Percentiles rank a stretch among this genome's conserved stretches.
Evolutionary conservation across 2,113 vertebrate species (phyloP).

Genomic region (Motacilla alba): DNA sequence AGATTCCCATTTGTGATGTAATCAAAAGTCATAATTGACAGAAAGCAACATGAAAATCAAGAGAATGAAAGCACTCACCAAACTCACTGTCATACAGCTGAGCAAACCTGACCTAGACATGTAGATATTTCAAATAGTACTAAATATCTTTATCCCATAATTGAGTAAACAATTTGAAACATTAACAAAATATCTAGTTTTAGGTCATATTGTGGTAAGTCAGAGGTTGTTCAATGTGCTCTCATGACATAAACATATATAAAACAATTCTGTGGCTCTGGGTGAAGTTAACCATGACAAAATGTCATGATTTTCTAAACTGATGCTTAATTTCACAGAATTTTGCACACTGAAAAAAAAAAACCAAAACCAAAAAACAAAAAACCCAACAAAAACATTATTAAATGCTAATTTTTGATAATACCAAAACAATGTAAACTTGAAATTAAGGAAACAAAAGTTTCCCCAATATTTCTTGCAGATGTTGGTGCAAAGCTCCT

Average conservation of each 20-base stretch:
- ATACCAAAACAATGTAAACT: not conserved
- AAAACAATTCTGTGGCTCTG: not conserved
- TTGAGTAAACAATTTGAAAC: not conserved
- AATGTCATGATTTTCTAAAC: accelerated
- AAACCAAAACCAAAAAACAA: not conserved
- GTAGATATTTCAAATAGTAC: not conserved
- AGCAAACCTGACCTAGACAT: not conserved
- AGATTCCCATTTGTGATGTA: not conserved
- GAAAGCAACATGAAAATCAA: not conserved
- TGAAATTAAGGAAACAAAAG: not conserved
- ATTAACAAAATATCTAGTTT: not conserved
- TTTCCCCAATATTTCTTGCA: not conserved
- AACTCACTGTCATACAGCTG: not conserved
- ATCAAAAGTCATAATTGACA: not conserved
- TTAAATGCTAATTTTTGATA: not conserved
- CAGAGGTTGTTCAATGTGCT: not conserved
- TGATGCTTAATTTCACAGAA: not conserved
- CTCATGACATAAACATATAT: not conserved
- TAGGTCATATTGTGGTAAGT: not conserved
- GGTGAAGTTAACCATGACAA: not conserved
- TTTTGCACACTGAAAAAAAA: not conserved
- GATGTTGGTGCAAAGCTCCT: not conserved
- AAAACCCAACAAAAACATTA: accelerated
- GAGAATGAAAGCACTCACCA: not conserved
- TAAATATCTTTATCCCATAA: not conserved